Evolutionary conservation across 2,797 vertebrate genomes (phyloP), one percentile per base, ranked within the genome.

Genomic region (Sardinella longiceps): DNA sequence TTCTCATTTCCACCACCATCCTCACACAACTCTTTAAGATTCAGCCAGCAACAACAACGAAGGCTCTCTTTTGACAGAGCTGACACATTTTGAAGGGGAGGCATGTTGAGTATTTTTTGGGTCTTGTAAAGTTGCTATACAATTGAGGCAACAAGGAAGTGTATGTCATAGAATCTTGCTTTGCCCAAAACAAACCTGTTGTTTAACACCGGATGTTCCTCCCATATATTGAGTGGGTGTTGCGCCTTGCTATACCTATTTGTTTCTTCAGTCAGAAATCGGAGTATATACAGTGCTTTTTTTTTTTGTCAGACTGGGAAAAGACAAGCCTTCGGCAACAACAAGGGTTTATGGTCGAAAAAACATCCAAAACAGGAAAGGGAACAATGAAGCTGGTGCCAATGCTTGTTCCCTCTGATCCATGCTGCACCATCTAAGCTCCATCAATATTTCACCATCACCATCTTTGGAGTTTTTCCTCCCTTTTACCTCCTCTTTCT

Each of bases 1-100:
- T 43, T 77, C 20, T 77, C 33, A 77, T 77, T 77, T 77, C 70
- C 70, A 77, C 23, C 48, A 37, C n/a, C 39, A 30, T 37, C 37
- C 82, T 45, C 37, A 77, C 56, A 80, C 81, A 28, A 80, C 82
- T 25, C 46, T 11, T 28, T 66, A 63, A 30, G 33, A 83, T 81
- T 83, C 83, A 82, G 9, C 25, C 1, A 2, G 15, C 70, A 39
- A 39, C 37, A 37, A 20, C 7, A 53, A 11, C 46, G 46, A 33
- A 37, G 37, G 20, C 70, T 39, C 37, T 39, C 6, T 39, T 11
- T 15, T 77, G 70, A 23, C 2, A 37, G 70, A 43, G 70, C 18
- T 20, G 70, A 74, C 33, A 74, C 14, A 77, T 77, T 23, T 43
- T 20, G 18, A 15, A 39, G 70, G 15, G 70, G 70, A 23, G 23